Evolutionary conservation across 2,797 vertebrate genomes (phyloP).

Genomic region (Jordanella pulchra): DNA sequence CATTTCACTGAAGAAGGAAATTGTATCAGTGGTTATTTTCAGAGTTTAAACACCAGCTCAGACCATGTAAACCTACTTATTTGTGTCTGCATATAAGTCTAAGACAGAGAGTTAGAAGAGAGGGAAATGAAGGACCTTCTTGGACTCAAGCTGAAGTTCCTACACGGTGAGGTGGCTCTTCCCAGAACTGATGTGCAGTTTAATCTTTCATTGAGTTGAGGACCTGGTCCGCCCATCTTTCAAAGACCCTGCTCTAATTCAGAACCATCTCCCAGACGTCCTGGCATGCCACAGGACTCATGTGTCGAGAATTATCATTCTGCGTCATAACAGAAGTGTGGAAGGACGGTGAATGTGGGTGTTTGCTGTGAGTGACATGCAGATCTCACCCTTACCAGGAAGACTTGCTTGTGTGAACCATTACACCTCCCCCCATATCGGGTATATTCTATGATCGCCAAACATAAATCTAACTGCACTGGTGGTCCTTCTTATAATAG

Average conservation of each 20-base stretch:
- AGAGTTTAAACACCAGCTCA: slow-evolving; percentile 56
- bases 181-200: slow-evolving; percentile 65
- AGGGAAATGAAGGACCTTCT: slow-evolving; percentile 49
- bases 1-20: slow-evolving; percentile 63
- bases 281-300: slow-evolving; percentile 43
- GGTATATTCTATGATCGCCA: slow-evolving; percentile 15
- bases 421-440: slow-evolving; percentile 31
- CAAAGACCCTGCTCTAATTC: slow-evolving; percentile 66
- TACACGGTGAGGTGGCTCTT: slow-evolving; percentile 67
- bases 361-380: slow-evolving; percentile 43
- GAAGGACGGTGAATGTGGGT: slow-evolving; percentile 9
- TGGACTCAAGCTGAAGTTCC: slow-evolving; percentile 58
- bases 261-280: slow-evolving; percentile 52
- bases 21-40: slow-evolving; percentile 77
- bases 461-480: slow-evolving; percentile 25
- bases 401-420: slow-evolving; percentile 31
- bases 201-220: slow-evolving; percentile 69
- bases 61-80: slow-evolving; percentile 38
- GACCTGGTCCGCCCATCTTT: slow-evolving; percentile 42
- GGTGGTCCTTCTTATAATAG: slow-evolving; percentile 50
- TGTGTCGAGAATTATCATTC: slow-evolving; percentile 40
- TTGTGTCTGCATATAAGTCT: slow-evolving; percentile 3
- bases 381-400: slow-evolving; percentile 26
- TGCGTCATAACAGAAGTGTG: slow-evolving; percentile 16
- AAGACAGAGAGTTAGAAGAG: slow-evolving; percentile 20